Base-by-base conservation (phyloP, 2,113 vertebrate genomes). In the Aptenodytes patagonicus region DNA sequence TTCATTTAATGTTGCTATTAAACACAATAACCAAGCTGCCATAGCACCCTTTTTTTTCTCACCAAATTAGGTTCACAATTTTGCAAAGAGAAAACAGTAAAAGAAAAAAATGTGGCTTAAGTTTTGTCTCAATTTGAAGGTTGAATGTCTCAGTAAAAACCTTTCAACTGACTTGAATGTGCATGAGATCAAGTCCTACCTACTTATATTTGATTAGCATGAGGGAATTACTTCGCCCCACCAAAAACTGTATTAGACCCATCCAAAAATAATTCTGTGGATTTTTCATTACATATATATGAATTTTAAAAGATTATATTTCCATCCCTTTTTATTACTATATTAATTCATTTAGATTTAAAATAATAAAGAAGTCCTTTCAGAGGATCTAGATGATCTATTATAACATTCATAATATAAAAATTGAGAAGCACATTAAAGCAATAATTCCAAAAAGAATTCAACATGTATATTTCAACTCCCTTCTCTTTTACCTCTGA, bases 351-450 rank as follows among this genome's bases (percentile, higher is more conserved):
- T 90, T 95, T 86, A 90, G 68, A 83, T 89, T 93, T 95, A 90
- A 95, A 93, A 96, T 86, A 94, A 96, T 95, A 95, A 96, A 96
- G 42, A 92, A 90, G 51, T 83, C 66, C 25, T 96, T 93, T 83
- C 76, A 88, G 76, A 94, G 25, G 87, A 91, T 96, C 70, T 77
- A 90, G 61, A 55, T 89, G 65, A 92, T 95, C 44, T 87, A 79
- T 92, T 92, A 77, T 54, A 76, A 76, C 26, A 75, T 82, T 78
- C 66, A 70, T 89, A 93, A 82, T 80, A 92, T 76, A 94, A 91
- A 93, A 95, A 87, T 82, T 94, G 75, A 61, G 77, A 79, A 79
- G 47, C 14, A 65, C 28, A 62, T 95, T 95, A 85, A 76, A 89
- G 70, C 11, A 72, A 69, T 92, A 47, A 85, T 71, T 89, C 76